Evolutionary conservation across 1,140 invertebrate genomes (phyloP).

Genomic region (Drosophila carrolli): DNA sequence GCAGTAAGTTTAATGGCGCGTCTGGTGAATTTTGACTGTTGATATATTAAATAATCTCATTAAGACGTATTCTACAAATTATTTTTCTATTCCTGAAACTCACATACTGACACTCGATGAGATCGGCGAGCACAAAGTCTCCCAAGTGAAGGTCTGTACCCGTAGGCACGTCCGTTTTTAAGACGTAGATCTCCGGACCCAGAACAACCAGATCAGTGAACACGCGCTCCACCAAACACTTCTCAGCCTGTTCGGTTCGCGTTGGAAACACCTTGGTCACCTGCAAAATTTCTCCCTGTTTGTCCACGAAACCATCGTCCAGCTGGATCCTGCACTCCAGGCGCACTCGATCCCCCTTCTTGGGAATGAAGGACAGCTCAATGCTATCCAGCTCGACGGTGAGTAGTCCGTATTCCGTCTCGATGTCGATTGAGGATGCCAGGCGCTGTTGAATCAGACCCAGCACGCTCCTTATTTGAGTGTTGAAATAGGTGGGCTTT

Average conservation of each 20-base stretch:
- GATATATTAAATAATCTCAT: too few relatives aligned
- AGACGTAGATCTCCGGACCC: slow-evolving; percentile 38
- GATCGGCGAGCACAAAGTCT: slow-evolving; percentile 62
- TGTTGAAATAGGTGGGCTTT: slow-evolving; percentile 82
- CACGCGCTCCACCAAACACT: slow-evolving; percentile 48
- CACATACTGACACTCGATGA: slow-evolving; percentile 74
- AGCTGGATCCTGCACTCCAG: slow-evolving; percentile 67
- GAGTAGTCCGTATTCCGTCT: slow-evolving; percentile 85
- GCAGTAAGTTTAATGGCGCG: slow-evolving; percentile 66
- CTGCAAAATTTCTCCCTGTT: slow-evolving; percentile 69
- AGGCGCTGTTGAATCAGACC: slow-evolving; percentile 86
- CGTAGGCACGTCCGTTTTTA: slow-evolving; percentile 43
- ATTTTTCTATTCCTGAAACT: background rate
- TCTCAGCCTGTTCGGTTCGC: slow-evolving; percentile 39
- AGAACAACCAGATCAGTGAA: slow-evolving; percentile 48
- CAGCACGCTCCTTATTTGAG: slow-evolving; percentile 85
- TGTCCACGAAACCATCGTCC: slow-evolving; percentile 63
- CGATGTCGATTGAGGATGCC: slow-evolving; percentile 84
- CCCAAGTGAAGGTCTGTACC: slow-evolving; percentile 48
- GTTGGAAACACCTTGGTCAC: slow-evolving; percentile 57
- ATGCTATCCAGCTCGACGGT: slow-evolving; percentile 86
- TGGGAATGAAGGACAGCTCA: slow-evolving; percentile 84
- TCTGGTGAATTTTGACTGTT: slow-evolving; percentile 47
- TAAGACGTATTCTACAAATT: background rate
- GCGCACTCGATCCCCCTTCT: slow-evolving; percentile 58